Evolutionary conservation across 1,140 invertebrate genomes (phyloP).

Genomic region (Saccostrea glomerata): DNA sequence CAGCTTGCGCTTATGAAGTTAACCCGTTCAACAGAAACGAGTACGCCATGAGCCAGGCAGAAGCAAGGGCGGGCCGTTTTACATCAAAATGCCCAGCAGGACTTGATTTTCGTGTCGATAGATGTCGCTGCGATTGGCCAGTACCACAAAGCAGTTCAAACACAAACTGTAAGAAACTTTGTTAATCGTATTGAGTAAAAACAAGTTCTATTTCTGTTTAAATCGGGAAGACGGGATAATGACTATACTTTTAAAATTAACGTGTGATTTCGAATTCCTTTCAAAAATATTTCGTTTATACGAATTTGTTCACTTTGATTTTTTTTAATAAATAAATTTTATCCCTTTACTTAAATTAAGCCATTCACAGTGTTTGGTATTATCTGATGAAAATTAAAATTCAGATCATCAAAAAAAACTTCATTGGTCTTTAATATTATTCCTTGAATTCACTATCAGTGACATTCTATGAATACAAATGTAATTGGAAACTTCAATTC

Average conservation of each 20-base stretch:
- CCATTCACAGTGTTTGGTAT: background rate
- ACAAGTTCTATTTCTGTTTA: too few species aligned
- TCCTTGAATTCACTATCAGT: background rate
- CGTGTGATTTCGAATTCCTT: too few species aligned
- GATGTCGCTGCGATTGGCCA: conserved; percentile 28
- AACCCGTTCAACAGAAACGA: conserved; percentile 15
- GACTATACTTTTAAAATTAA: too few species aligned
- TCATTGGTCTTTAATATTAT: background rate
- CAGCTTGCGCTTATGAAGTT: background rate
- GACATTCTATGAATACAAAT: conserved; percentile 1
- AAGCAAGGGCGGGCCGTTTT: background rate
- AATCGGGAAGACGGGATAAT: too few species aligned
- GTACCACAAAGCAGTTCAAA: background rate
- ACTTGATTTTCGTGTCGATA: background rate
- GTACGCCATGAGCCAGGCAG: conserved; percentile 3
- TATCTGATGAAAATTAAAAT: background rate
- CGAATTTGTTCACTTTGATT: background rate
- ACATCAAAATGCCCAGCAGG: conserved; percentile 18
- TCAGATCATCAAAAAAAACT: background rate
- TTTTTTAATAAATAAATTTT: background rate
- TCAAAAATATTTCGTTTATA: background rate
- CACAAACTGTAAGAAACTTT: background rate
- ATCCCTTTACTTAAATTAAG: background rate
- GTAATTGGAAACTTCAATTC: background rate
- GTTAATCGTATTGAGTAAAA: too few species aligned